phyloP scores from a whole-genome alignment of 2,888 invertebrate species.

The Tachystola acroxantha region DNA sequence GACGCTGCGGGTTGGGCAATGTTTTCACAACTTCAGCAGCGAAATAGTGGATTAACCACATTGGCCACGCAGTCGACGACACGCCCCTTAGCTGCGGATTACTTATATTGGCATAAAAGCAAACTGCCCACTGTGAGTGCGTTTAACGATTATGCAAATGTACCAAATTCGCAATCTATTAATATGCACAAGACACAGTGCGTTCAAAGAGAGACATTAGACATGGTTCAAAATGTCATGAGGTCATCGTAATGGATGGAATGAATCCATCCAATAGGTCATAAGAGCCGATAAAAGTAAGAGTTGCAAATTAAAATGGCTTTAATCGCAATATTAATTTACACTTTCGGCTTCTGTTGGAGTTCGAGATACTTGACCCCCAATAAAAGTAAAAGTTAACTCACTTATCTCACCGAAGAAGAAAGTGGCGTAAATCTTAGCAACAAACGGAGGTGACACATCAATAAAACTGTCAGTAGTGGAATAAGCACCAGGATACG shows the following conservation, averaged over 20 bases:
- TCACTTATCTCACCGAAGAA: conserved; percentile 20
- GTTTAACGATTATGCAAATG: too few relatives aligned
- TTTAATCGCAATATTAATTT: conserved; percentile 10
- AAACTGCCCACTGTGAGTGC: too few relatives aligned
- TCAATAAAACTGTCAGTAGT: conserved; percentile 31
- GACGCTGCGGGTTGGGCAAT: conserved; percentile 39
- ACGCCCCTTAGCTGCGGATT: conserved; percentile 26
- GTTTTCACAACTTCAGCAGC: conserved; percentile 57
- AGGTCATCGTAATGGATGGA: too few relatives aligned
- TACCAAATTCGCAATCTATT: too few relatives aligned
- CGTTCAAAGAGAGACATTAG: too few relatives aligned
- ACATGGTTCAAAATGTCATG: too few relatives aligned
- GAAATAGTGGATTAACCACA: conserved; percentile 57
- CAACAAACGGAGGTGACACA: conserved; percentile 33
- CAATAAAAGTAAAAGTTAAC: conserved; percentile 37
- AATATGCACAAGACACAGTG: too few relatives aligned
- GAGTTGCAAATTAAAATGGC: not conserved
- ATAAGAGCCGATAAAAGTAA: too few relatives aligned
- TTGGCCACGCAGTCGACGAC: conserved; percentile 34
- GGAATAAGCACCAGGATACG: conserved; percentile 21
- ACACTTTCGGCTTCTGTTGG: conserved; percentile 22
- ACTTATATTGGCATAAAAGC: conserved; percentile 3
- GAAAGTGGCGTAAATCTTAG: conserved; percentile 38
- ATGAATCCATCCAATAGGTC: too few relatives aligned
- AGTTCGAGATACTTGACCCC: conserved; percentile 21